Evolutionary conservation across 2,797 vertebrate genomes (phyloP).

Genomic region (Smutsia temminckii): DNA sequence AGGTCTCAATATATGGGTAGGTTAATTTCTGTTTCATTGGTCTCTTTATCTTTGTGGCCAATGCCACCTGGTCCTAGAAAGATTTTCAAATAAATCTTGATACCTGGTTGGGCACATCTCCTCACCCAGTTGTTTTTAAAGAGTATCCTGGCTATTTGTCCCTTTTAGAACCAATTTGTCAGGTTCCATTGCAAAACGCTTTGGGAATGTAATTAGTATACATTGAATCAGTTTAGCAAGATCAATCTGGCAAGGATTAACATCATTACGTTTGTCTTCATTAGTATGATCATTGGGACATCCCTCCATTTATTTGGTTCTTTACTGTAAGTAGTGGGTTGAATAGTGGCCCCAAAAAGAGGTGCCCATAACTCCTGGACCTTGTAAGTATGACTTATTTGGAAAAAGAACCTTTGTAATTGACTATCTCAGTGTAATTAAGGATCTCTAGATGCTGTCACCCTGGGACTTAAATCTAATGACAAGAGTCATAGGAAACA

Average conservation of each 20-base stretch:
- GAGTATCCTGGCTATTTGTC: not conserved
- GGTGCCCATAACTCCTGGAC: not conserved
- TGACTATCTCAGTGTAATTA: not conserved
- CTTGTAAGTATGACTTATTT: not conserved
- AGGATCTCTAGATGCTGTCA: not conserved
- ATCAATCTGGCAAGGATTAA: not conserved
- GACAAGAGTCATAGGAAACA: not conserved
- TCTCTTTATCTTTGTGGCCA: not conserved
- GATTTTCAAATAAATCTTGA: slow-evolving; percentile 15
- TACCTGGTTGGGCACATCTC: not conserved
- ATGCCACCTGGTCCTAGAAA: not conserved
- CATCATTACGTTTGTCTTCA: not conserved
- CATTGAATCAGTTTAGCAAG: not conserved
- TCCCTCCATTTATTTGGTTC: not conserved
- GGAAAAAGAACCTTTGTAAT: not conserved
- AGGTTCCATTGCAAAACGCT: not conserved
- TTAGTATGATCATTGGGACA: not conserved
- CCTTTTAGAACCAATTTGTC: not conserved
- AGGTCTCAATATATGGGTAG: not conserved
- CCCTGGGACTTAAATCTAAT: not conserved
- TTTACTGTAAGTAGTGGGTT: not conserved
- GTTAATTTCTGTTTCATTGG: not conserved
- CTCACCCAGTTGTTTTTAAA: not conserved
- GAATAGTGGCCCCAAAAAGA: not conserved
- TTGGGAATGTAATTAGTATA: not conserved